Evolutionary conservation across 2,113 vertebrate species (phyloP).

Genomic region (Plecotus auritus): DNA sequence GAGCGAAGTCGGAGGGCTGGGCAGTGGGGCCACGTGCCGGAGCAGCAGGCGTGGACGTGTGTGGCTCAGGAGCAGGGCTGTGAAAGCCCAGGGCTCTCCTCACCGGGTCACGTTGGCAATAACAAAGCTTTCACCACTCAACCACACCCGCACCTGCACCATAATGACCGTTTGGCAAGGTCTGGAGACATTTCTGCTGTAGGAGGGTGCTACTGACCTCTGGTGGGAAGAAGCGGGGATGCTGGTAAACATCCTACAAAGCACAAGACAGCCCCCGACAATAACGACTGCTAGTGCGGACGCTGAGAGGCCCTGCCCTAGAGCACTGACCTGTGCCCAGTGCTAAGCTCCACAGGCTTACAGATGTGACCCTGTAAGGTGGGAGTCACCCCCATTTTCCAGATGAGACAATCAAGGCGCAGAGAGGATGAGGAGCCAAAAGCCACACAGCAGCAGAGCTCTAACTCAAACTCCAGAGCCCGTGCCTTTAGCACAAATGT

Average conservation of each 20-base stretch:
- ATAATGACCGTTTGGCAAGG: neutral
- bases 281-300: rapidly evolving
- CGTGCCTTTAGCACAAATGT: neutral
- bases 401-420: neutral
- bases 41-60: rapidly evolving
- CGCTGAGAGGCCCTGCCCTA: too few species aligned
- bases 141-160: neutral
- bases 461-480: neutral
- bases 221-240: neutral
- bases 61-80: too few species aligned
- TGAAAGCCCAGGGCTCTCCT: neutral
- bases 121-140: neutral
- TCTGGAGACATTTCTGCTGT: neutral
- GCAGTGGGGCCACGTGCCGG: rapidly evolving
- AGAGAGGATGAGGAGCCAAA: neutral
- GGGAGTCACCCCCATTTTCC: neutral
- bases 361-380: rapidly evolving
- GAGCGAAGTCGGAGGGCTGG: rapidly evolving
- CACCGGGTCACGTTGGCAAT: rapidly evolving
- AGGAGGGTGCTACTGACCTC: neutral
- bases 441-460: neutral
- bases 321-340: neutral
- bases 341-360: rapidly evolving
- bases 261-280: neutral
- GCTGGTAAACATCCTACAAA: neutral